Percentiles rank a stretch among this genome's conserved stretches.
phyloP scores from a whole-genome alignment of 2,797 vertebrate genomes.

The Poecilia velifera region DNA sequence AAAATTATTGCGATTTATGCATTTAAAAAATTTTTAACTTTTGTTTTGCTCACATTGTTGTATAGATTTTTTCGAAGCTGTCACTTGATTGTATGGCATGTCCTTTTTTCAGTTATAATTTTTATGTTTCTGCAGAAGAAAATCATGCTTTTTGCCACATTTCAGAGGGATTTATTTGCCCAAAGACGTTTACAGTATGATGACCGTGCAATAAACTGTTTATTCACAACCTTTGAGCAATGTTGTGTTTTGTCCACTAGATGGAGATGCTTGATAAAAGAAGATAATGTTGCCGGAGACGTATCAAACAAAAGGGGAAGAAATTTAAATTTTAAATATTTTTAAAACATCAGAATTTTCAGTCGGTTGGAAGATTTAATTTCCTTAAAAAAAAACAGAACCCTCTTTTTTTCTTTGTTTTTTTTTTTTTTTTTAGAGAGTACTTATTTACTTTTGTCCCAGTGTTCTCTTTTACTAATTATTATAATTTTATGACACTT shows the following conservation, averaged over 20 bases:
- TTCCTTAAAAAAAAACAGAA: neutral
- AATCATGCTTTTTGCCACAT: constrained; percentile 9
- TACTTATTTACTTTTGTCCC: neutral
- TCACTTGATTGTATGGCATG: constrained; percentile 11
- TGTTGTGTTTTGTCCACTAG: constrained; percentile 61
- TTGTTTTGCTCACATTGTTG: constrained; percentile 4
- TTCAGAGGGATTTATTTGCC: constrained; percentile 12
- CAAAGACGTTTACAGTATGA: constrained; percentile 32
- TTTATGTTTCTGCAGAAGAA: constrained; percentile 8
- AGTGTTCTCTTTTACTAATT: neutral
- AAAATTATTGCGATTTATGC: constrained; percentile 3
- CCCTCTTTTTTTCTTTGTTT: neutral
- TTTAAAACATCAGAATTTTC: neutral
- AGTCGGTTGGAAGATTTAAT: neutral
- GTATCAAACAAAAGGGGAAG: neutral
- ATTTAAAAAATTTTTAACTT: constrained; percentile 6
- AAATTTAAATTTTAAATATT: neutral
- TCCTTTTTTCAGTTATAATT: constrained; percentile 9
- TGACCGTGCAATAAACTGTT: constrained; percentile 55
- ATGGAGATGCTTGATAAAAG: constrained; percentile 49
- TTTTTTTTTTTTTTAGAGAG: neutral
- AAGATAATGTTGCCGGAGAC: neutral
- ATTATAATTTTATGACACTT: neutral
- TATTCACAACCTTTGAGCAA: constrained; percentile 18
- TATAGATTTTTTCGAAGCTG: constrained; percentile 9